A percentile compares a stretch with the other conserved stretches of the same genome.
Evolutionary conservation across 2,113 vertebrate species (phyloP).

Genomic region (Zosterops lateralis): DNA sequence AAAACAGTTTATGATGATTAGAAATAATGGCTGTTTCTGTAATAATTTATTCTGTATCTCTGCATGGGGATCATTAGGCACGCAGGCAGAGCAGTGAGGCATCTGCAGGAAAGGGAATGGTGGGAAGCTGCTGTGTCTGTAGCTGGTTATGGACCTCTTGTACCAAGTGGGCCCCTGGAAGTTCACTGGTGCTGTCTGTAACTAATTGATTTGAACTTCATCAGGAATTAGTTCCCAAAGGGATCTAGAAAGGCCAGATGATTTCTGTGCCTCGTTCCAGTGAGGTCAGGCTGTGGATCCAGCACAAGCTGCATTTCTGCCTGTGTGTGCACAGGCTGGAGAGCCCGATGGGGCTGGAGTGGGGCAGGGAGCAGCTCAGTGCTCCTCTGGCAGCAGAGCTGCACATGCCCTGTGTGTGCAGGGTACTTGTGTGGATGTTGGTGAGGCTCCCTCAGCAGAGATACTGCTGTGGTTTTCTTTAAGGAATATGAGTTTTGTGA

Average conservation of each 20-base stretch:
- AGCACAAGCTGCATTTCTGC: not conserved
- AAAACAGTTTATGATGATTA: not conserved
- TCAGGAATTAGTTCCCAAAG: not conserved
- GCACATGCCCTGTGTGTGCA: not conserved
- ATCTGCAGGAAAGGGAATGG: not conserved
- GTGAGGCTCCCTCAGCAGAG: not conserved
- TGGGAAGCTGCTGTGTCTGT: not conserved
- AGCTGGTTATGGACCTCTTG: not conserved
- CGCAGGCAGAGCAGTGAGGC: not conserved
- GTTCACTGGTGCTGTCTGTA: not conserved
- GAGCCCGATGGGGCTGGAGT: fast-evolving
- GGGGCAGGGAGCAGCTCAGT: not conserved
- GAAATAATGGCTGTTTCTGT: constrained; percentile 13
- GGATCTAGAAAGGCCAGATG: not conserved
- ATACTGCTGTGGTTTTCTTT: not conserved
- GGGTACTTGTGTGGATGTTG: not conserved
- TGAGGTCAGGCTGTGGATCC: not conserved
- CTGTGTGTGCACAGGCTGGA: not conserved
- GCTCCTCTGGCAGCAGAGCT: not conserved
- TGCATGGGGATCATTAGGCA: not conserved
- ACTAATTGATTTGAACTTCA: not conserved
- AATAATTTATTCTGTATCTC: not conserved
- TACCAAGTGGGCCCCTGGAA: not conserved
- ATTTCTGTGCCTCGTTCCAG: not conserved
- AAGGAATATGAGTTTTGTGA: not conserved